These are phyloP conservation scores for Noctua janthina DNA, from an alignment of 2,888 invertebrate genomes.

Conservation along the genomic window DNA sequence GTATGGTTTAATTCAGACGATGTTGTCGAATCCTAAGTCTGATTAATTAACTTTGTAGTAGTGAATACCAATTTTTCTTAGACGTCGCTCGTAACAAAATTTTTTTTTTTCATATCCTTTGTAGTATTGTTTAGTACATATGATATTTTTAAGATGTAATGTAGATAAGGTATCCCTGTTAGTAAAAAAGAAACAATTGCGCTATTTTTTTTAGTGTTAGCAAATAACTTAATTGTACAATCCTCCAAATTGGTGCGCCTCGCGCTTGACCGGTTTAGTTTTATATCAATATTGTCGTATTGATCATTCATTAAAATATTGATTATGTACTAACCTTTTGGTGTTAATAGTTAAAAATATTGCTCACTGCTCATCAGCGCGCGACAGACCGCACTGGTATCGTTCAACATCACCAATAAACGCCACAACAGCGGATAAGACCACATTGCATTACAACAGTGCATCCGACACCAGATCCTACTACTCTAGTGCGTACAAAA, in stretches of 20 bases:
- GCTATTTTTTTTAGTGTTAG: too few species aligned
- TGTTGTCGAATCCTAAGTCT: too few species aligned
- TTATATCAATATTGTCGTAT: not conserved
- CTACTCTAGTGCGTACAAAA: not conserved
- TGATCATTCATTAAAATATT: not conserved
- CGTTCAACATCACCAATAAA: not conserved
- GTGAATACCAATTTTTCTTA: too few species aligned
- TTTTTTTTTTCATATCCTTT: too few species aligned
- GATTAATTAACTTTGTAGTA: too few species aligned
- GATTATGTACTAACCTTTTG: not conserved
- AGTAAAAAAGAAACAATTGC: not conserved
- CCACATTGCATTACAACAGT: not conserved
- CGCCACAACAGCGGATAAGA: not conserved
- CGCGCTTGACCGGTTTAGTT: not conserved
- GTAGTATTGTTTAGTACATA: too few species aligned
- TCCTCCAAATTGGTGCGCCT: not conserved
- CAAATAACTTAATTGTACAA: not conserved
- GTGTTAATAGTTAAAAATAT: not conserved
- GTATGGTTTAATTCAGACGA: too few species aligned
- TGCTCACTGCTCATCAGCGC: not conserved
- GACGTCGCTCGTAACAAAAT: too few species aligned
- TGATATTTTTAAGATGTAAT: too few species aligned
- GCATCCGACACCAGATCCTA: too few species aligned
- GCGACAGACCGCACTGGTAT: not conserved
- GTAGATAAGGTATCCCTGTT: not conserved